Evolutionary conservation across 2,797 vertebrate genomes (phyloP).

Genomic region (Platalea minor): DNA sequence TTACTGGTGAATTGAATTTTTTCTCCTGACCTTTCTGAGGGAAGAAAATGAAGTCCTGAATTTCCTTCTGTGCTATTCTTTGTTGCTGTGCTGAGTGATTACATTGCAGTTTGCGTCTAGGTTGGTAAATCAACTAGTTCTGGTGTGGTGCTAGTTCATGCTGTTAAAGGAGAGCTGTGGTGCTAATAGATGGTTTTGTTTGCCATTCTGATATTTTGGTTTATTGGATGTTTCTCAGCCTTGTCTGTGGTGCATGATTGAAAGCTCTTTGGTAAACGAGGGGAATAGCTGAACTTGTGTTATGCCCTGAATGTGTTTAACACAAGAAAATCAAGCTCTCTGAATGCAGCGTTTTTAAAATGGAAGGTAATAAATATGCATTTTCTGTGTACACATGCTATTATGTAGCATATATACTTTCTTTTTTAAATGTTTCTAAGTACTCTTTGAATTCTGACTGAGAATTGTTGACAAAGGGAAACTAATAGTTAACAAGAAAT

Average conservation of each 20-base stretch:
- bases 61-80: slow-evolving; percentile 24
- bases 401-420: background rate
- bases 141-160: slow-evolving; percentile 14
- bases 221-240: slow-evolving; percentile 21
- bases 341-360: background rate
- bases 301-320: background rate
- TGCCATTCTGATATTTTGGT: background rate
- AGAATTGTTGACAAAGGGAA: background rate
- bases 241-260: slow-evolving; percentile 6
- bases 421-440: background rate
- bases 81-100: slow-evolving; percentile 25
- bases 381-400: background rate
- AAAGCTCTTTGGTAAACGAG: background rate
- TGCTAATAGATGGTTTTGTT: slow-evolving; percentile 31
- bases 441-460: background rate
- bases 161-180: slow-evolving; percentile 3
- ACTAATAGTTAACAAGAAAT: background rate
- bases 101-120: background rate
- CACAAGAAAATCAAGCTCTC: slow-evolving; percentile 5
- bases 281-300: background rate
- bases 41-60: background rate
- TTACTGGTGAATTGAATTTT: slow-evolving; percentile 11
- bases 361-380: background rate
- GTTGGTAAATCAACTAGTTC: slow-evolving; percentile 17
- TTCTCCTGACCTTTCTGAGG: background rate